Base-by-base conservation (phyloP, 2,888 invertebrate genomes). In the Arrhopalites spinosus region DNA sequence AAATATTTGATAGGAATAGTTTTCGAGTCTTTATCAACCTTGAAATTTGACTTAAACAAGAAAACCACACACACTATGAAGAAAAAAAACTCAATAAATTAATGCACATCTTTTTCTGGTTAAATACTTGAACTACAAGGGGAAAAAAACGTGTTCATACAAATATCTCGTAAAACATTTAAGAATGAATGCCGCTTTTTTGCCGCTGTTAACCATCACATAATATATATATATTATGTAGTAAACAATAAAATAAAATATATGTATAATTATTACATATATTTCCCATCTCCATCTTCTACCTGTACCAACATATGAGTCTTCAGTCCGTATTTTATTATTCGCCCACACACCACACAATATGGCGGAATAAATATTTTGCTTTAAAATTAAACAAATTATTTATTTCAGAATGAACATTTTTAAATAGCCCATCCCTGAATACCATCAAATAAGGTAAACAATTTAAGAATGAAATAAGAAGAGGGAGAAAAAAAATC, bases 391-490 rank as follows among this genome's bases (percentile, higher is more conserved):
- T 8, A 30, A 29, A 66, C 27, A 25, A 23, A 45, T 45, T 20
- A 15, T 7, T 36, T n/a, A n/a, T 45, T 23, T 67, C 45, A 7
- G 36, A 36, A 36, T 36, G 36, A 36, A 23, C 66, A 66, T 66
- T 66, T 36, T 36, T 66, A 56, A 59, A 59, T 27, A 70, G 70
- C n/a, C 53, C 56, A 30, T 56, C 36, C 70, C 56, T 56, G 13
- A 69, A 73, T 73, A 73, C n/a, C 47, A 50, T 73, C 73, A 73
- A 73, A 73, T 73, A 73, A 50, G 73, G 73, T 73, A 53, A 73
- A 73, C 23, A 66, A 45, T 50, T 73, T 27, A 15, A 50, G 30
- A 66, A 50, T 47, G 2, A 23, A 13, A 25, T 29, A 68, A 17
- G 13, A 30, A 29, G 15, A 30, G n/a, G n/a, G n/a, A n/a, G 13